Base-by-base conservation (phyloP, 2,888 invertebrate genomes). In the Aspidiotus rigidus region DNA sequence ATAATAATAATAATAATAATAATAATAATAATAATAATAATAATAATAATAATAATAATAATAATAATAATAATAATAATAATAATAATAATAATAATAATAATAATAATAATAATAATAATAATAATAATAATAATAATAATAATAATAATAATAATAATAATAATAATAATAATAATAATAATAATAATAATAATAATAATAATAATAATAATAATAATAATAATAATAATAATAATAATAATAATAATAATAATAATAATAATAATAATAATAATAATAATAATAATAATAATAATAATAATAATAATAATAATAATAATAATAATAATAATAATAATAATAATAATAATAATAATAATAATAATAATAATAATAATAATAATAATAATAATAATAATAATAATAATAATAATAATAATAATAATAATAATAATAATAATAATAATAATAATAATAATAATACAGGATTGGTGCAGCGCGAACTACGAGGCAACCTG, bases 21-120 rank as follows among this genome's bases (percentile, higher is more conserved):
- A 49, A 49, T 49, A 49, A 49, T 49, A 49, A 49, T 49, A 49
- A 49, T 49, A 49, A 49, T 49, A 49, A 49, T 49, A 49, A 49
- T 49, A 49, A 49, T 49, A 49, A 49, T 49, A 49, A 49, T 49
- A 49, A 49, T 49, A 49, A 49, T 49, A 49, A 49, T 49, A 49
- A 49, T 49, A 49, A 49, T 49, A 49, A 49, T 49, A 49, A 49
- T 49, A 49, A 49, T 49, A 49, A 13, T 49, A 49, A 49, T 49
- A 49, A 49, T 49, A 49, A 49, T 49, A 49, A 49, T 49, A 49
- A 49, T 49, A 49, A 49, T 49, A 49, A 49, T 49, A 49, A 49
- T 49, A 49, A 49, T 49, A 49, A 49, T 49, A 49, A 49, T 49
- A 49, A 49, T 49, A 49, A 49, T 49, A 49, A 49, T 49, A 49